A percentile compares a stretch with the other conserved stretches of the same genome.
Conservation (phyloP, 1,140 invertebrate species). For the Drosophila azteca region DNA sequence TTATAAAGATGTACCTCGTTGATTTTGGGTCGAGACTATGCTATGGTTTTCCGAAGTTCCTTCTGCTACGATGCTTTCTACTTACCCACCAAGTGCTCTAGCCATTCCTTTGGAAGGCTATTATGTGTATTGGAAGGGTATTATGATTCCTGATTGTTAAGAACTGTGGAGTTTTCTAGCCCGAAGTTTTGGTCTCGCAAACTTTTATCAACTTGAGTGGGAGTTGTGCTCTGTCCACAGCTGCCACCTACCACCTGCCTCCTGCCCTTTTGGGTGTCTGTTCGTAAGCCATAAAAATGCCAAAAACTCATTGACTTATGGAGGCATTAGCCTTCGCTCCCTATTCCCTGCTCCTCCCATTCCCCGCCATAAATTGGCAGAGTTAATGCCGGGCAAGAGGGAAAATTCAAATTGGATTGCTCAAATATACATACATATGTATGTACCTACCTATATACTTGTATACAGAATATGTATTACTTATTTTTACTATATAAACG, state of each 20-base stretch:
- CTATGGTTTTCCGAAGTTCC: too few species aligned
- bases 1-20: too few species aligned
- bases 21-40: too few species aligned
- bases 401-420: constrained; percentile 54
- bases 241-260: constrained; percentile 22
- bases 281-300: constrained; percentile 70
- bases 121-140: too few species aligned
- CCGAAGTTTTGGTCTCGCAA: constrained; percentile 14
- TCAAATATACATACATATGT: constrained; percentile 18
- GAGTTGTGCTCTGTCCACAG: constrained; percentile 16
- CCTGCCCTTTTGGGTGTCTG: constrained; percentile 28
- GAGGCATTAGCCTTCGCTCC: constrained; percentile 37
- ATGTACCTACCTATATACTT: constrained; percentile 15
- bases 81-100: too few species aligned
- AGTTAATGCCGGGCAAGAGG: constrained; percentile 3
- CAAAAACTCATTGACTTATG: constrained; percentile 80
- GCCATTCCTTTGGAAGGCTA: too few species aligned
- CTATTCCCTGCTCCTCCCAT: constrained; percentile 7
- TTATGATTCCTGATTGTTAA: too few species aligned
- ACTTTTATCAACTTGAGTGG: constrained; percentile 18
- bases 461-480: constrained; percentile 23
- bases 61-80: too few species aligned
- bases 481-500: constrained; percentile 47
- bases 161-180: too few species aligned
- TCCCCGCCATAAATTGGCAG: constrained; percentile 18